Conservation (phyloP, 2,797 vertebrate species). For the Decapterus maruadsi region DNA sequence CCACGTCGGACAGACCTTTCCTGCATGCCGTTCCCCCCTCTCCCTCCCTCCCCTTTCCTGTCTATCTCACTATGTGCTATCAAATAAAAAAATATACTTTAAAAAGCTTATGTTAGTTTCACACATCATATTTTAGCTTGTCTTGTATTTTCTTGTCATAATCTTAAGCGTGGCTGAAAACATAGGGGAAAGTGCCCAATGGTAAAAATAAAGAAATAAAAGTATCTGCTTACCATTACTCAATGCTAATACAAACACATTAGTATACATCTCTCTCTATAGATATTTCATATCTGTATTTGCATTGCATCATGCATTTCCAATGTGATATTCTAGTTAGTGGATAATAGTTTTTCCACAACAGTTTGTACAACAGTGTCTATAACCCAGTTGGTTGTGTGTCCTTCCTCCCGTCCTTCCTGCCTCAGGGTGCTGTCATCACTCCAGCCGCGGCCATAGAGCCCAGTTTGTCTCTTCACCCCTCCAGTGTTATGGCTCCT, state of each 20-base stretch:
- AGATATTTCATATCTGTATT: no score
- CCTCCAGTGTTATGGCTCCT: constrained; percentile 96
- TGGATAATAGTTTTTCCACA: background rate
- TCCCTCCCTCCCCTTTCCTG: no score
- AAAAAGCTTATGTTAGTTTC: background rate
- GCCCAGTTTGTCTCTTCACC: constrained; percentile 98
- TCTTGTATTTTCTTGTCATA: no score
- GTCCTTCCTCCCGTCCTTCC: constrained; percentile 18
- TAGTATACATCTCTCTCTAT: background rate
- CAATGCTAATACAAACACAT: background rate
- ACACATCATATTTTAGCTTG: no score
- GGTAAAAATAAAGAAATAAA: background rate
- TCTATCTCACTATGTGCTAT: no score
- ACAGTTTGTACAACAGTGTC: background rate
- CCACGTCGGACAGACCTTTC: no score
- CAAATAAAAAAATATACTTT: no score
- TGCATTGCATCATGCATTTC: background rate
- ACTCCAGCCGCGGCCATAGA: constrained; percentile 92
- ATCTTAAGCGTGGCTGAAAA: background rate
- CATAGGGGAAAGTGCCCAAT: background rate
- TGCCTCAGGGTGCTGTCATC: constrained; percentile 95
- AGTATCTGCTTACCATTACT: background rate
- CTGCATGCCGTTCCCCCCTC: no score
- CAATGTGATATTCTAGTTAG: background rate
- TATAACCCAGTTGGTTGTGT: constrained; percentile 3